phyloP scores from a whole-genome alignment of 2,888 invertebrate species.

The Cheilosia vulpina region DNA sequence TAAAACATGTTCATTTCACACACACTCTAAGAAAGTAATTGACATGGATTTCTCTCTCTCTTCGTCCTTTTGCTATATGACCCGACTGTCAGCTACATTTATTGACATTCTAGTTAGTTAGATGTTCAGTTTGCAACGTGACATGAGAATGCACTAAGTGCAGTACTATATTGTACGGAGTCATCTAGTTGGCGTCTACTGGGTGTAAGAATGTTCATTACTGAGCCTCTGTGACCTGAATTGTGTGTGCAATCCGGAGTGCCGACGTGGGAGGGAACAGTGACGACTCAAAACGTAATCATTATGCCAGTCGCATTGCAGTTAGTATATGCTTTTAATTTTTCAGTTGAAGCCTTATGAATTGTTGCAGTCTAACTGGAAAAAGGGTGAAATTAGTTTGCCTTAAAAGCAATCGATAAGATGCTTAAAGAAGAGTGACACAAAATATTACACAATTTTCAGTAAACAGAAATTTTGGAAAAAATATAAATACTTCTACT shows the following conservation, averaged over 20 bases:
- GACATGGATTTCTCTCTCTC: neutral
- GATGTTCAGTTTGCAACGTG: slow-evolving; percentile 46
- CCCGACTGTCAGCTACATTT: neutral
- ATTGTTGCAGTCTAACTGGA: too few species aligned
- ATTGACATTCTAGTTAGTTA: slow-evolving; percentile 46
- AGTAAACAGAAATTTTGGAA: too few species aligned
- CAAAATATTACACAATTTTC: too few species aligned
- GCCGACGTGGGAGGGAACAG: neutral
- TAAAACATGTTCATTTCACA: neutral
- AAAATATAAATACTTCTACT: too few species aligned
- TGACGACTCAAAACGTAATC: neutral
- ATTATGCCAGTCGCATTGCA: neutral
- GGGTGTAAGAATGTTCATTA: slow-evolving; percentile 29
- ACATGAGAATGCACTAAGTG: slow-evolving; percentile 35
- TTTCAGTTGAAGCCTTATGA: too few species aligned
- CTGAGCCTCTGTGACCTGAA: slow-evolving; percentile 35
- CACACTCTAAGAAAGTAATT: neutral
- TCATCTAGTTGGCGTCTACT: slow-evolving; percentile 33
- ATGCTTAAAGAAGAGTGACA: too few species aligned
- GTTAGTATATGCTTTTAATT: too few species aligned
- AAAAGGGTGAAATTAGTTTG: too few species aligned
- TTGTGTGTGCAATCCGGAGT: neutral
- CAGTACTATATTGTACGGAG: slow-evolving; percentile 13
- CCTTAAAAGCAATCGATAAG: too few species aligned
- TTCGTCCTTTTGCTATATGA: slow-evolving; percentile 10